A percentile compares a stretch with the other conserved stretches of the same genome.
These are phyloP conservation scores for Papilio dardanus DNA, from an alignment of 1,140 invertebrate genomes.

Conservation along the genomic window DNA sequence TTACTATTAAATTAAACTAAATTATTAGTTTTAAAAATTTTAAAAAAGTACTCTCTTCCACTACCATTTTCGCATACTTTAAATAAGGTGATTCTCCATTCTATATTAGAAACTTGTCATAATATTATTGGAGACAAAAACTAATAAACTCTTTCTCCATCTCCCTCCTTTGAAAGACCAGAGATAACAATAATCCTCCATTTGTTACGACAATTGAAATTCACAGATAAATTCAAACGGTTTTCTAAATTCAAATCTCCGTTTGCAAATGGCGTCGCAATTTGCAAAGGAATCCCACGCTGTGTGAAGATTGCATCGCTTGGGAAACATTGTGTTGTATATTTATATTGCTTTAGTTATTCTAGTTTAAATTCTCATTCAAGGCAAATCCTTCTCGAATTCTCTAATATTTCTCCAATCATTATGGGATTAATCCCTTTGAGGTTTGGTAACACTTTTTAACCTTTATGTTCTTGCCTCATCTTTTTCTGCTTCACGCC, in stretches of 20 bases:
- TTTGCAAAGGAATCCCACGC: conserved; percentile 30
- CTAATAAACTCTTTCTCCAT: not conserved
- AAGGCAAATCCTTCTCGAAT: not conserved
- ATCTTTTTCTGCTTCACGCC: no score
- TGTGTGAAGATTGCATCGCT: conserved; percentile 32
- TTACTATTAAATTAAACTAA: not conserved
- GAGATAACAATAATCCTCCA: not conserved
- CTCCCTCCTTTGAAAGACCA: not conserved
- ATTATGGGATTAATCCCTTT: no score
- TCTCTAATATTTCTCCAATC: not conserved
- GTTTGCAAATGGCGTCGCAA: conserved; percentile 32
- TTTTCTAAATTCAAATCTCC: conserved; percentile 29
- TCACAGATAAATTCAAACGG: conserved; percentile 2
- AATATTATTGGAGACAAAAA: not conserved
- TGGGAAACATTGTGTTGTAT: conserved; percentile 21
- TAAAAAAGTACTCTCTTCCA: no score
- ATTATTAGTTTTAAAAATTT: not conserved
- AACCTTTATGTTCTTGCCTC: no score
- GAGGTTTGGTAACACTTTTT: no score
- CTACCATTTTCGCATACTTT: no score
- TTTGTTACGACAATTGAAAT: not conserved
- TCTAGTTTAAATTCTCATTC: conserved; percentile 1
- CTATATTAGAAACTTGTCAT: no score
- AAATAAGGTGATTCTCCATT: not conserved
- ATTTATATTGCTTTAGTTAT: not conserved